These are phyloP conservation scores for Tadarida brasiliensis DNA, from an alignment of 2,797 vertebrate species.

Conservation along the genomic window DNA sequence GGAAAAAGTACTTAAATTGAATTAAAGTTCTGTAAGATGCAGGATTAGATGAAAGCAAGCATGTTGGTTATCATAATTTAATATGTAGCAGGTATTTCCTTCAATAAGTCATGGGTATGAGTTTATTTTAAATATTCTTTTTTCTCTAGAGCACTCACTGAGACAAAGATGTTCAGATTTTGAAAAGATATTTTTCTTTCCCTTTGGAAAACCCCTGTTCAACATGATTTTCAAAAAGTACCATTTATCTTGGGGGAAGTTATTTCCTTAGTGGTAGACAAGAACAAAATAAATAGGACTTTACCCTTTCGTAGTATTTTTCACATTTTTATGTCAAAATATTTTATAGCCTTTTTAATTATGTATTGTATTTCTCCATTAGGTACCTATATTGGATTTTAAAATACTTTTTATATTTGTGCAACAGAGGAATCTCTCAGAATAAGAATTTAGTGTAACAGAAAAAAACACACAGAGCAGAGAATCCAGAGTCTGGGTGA, in stretches of 20 bases:
- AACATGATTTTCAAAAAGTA: neutral
- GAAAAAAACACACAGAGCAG: neutral
- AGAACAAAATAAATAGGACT: slow-evolving; percentile 41
- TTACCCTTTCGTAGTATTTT: neutral
- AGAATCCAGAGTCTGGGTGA: neutral
- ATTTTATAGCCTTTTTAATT: neutral
- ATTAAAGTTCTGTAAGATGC: neutral
- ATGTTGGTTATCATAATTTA: neutral
- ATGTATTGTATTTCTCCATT: neutral
- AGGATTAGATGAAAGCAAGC: neutral
- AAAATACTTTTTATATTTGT: neutral
- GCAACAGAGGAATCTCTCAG: neutral
- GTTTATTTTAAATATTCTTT: slow-evolving; percentile 36
- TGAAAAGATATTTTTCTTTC: neutral
- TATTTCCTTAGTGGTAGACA: neutral
- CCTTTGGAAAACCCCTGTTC: neutral
- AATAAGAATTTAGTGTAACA: neutral
- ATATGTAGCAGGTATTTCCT: neutral
- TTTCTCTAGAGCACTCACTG: slow-evolving; percentile 14
- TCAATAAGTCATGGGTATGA: neutral
- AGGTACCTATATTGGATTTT: neutral
- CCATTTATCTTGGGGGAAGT: neutral
- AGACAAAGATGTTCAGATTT: slow-evolving; percentile 5
- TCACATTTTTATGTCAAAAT: slow-evolving; percentile 55
- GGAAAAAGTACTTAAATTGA: neutral